Conservation (phyloP, 2,888 invertebrate species). For the Tenthredo distinguenda region DNA sequence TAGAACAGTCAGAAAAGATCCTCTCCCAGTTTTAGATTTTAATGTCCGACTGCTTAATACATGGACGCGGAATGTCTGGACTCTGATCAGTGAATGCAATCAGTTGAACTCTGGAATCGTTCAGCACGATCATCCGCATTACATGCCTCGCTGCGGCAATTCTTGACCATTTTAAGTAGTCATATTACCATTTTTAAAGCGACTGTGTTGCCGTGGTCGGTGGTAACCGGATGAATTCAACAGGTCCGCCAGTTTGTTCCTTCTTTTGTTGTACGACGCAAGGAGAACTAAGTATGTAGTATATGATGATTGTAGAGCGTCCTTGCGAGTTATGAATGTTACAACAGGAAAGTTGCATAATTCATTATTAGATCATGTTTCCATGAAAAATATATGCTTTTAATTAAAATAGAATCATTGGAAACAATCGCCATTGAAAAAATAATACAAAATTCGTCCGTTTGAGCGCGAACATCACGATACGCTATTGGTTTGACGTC, state of each 20-base stretch:
- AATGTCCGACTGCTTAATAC: not conserved
- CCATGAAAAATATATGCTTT: too few relatives aligned
- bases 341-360: not conserved
- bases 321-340: conserved; percentile 7
- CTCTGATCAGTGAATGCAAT: not conserved
- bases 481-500: too few relatives aligned
- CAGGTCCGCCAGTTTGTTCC: conserved; percentile 12
- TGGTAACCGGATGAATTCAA: not conserved
- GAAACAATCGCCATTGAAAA: too few relatives aligned
- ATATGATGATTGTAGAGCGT: not conserved
- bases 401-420: too few relatives aligned
- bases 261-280: conserved; percentile 15
- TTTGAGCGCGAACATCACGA: too few relatives aligned
- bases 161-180: not conserved
- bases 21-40: not conserved
- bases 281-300: not conserved
- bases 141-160: not conserved
- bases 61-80: not conserved
- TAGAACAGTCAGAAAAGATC: not conserved
- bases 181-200: not conserved
- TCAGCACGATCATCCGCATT: not conserved
- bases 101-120: not conserved
- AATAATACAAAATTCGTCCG: too few relatives aligned
- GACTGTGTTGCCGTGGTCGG: not conserved
- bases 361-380: not conserved